Conservation (phyloP, 2,888 invertebrate species). For the Metopia argyrocephala region DNA sequence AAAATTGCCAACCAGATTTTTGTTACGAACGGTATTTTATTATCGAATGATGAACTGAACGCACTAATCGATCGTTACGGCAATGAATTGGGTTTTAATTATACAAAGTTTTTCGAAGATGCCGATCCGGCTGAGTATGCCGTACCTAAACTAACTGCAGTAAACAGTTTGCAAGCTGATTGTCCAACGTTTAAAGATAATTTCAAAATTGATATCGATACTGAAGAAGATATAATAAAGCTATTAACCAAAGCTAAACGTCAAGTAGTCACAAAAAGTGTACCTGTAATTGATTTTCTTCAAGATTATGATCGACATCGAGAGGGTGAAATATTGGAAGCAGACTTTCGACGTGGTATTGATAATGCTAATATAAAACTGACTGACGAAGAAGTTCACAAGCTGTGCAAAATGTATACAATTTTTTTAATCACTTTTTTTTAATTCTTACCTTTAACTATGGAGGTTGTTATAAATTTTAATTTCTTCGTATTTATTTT, state of each 20-base stretch:
- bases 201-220: slow-evolving; percentile 79
- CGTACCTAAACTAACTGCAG: slow-evolving; percentile 70
- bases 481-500: not conserved
- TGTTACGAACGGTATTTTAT: slow-evolving; percentile 83
- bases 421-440: too few relatives aligned
- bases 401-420: slow-evolving; percentile 85
- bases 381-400: slow-evolving; percentile 83
- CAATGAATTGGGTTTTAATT: slow-evolving; percentile 88
- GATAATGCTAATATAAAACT: slow-evolving; percentile 84
- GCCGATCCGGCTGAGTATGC: slow-evolving; percentile 77
- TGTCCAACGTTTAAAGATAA: slow-evolving; percentile 79
- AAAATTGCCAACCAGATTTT: slow-evolving; percentile 86
- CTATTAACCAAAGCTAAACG: slow-evolving; percentile 87
- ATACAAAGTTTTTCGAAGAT: slow-evolving; percentile 84
- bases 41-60: slow-evolving; percentile 83
- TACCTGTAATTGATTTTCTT: slow-evolving; percentile 83
- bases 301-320: slow-evolving; percentile 83
- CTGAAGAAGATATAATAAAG: slow-evolving; percentile 80
- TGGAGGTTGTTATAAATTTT: too few relatives aligned
- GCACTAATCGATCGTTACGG: slow-evolving; percentile 85
- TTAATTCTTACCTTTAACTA: too few relatives aligned
- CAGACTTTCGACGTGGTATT: slow-evolving; percentile 86
- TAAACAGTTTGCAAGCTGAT: slow-evolving; percentile 62
- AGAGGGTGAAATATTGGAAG: slow-evolving; percentile 82
- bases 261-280: slow-evolving; percentile 83